Conservation (phyloP, 2,888 invertebrate genomes). For the Brachycybe producta region DNA sequence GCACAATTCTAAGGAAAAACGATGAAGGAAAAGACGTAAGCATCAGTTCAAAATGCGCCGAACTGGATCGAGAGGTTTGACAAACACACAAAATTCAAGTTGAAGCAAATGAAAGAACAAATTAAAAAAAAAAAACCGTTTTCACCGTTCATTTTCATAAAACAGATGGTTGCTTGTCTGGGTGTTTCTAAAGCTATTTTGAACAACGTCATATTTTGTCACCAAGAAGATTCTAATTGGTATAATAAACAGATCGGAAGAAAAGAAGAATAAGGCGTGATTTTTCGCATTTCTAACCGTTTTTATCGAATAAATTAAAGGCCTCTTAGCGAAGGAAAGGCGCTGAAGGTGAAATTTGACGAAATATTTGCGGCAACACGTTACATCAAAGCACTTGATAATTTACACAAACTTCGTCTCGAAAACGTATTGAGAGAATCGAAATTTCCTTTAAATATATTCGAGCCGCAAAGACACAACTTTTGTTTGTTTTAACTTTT, state of each 20-base stretch:
- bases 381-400: conserved; percentile 79
- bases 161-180: conserved; percentile 29
- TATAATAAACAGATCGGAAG: conserved; percentile 26
- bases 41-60: conserved; percentile 23
- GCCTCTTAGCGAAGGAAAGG: conserved; percentile 88
- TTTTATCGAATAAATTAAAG: conserved; percentile 27
- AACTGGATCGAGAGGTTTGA: conserved; percentile 17
- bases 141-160: no score
- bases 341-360: conserved; percentile 90
- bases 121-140: no score
- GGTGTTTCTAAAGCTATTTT: conserved; percentile 90
- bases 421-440: no score
- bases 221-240: conserved; percentile 95
- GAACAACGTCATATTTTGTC: conserved; percentile 95
- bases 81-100: no score
- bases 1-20: conserved; percentile 40
- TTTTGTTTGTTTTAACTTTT: background rate
- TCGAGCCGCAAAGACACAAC: no score
- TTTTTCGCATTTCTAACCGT: no score
- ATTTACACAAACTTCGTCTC: conserved; percentile 49
- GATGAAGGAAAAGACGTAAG: conserved; percentile 24
- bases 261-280: no score
- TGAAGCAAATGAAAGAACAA: background rate
- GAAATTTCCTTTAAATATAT: no score
- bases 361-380: conserved; percentile 91